Base-by-base conservation (phyloP, 2,888 invertebrate species). In the Cephus sareptanus region DNA sequence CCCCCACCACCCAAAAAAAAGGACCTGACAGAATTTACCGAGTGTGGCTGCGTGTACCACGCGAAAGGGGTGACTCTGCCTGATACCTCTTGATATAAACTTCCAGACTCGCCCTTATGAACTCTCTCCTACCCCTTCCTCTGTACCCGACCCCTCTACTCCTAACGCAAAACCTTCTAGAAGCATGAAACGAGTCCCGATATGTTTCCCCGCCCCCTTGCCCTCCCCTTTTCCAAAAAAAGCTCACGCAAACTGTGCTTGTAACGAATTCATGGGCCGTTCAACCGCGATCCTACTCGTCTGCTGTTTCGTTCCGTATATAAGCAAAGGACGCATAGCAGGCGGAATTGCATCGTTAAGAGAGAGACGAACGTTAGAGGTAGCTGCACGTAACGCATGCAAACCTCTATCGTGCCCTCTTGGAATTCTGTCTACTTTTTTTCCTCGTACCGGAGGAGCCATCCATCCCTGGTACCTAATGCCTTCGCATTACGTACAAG, bases 261-360 rank as follows among this genome's bases (percentile, higher is more conserved):
- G 79, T 80, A 83, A 81, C 81, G 81, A 81, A 81, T 83, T 83
- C 82, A 83, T 83, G 81, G 79, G 79, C 81, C 77, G 81, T 73
- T 81, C 77, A 81, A 56, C 79, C 79, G 74, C 79, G 79, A 69
- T 23, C 23, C 23, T 56, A 56, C 23, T 9, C 56, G 56, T 56
- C 23, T 9, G 9, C 56, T 6, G 1, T 56, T 23, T 23, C 23
- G 23, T 23, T 23, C 2, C 56, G 56, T 56, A 23, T 56, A 2
- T 23, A 23, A 23, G 56, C 40, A 56, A 56, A 0, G 56, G 56
- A 23, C 2, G 56, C 23, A 23, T 23, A 23, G 2, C 23, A 23
- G 56, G 9, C 2, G 9, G 23, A 56, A 56, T 56, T 56, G 56
- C 56, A 23, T 56, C 23, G 23, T 23, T 56, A 56, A 2, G 23